Percentiles rank a stretch among this genome's conserved stretches.
phyloP scores from a whole-genome alignment of 2,888 invertebrate species.

The Drosophila prostipennis region DNA sequence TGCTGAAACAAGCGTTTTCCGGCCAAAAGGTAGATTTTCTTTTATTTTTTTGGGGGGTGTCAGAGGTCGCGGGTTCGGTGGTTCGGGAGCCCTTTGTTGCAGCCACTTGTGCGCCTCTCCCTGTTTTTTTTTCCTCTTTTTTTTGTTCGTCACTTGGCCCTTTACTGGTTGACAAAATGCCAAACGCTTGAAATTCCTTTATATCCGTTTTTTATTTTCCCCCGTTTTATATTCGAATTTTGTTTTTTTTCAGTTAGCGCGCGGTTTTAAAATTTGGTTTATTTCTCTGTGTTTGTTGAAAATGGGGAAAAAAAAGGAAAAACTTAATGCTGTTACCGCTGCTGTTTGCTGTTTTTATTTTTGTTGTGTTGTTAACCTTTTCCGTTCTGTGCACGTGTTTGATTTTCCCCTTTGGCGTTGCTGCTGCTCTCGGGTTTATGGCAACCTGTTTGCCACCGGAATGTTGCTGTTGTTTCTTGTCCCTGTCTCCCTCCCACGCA shows the following conservation, averaged over 20 bases:
- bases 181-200: constrained; percentile 59
- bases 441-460: constrained; percentile 71
- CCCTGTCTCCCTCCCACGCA: constrained; percentile 22
- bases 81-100: constrained; percentile 54
- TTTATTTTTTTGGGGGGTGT: constrained; percentile 31
- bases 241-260: constrained; percentile 29
- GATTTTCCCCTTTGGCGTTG: constrained; percentile 33
- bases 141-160: constrained; percentile 63
- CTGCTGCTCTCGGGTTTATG: constrained; percentile 41
- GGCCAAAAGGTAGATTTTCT: constrained; percentile 59
- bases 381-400: constrained; percentile 59
- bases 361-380: constrained; percentile 56
- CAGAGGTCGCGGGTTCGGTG: constrained; percentile 48
- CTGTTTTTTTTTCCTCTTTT: constrained; percentile 25
- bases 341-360: constrained; percentile 31
- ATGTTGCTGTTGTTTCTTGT: constrained; percentile 57
- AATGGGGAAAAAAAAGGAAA: constrained; percentile 14
- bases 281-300: constrained; percentile 40
- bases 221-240: constrained; percentile 44
- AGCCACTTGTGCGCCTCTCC: constrained; percentile 69
- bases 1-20: constrained; percentile 79
- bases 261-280: constrained; percentile 38
- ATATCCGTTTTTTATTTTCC: constrained; percentile 42
- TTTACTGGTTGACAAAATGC: constrained; percentile 75
- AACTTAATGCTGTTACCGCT: constrained; percentile 29